A percentile compares a stretch with the other conserved stretches of the same genome.
These are phyloP conservation scores for Nothobranchius kuhntae DNA, from an alignment of 2,113 vertebrate species.

Conservation along the genomic window DNA sequence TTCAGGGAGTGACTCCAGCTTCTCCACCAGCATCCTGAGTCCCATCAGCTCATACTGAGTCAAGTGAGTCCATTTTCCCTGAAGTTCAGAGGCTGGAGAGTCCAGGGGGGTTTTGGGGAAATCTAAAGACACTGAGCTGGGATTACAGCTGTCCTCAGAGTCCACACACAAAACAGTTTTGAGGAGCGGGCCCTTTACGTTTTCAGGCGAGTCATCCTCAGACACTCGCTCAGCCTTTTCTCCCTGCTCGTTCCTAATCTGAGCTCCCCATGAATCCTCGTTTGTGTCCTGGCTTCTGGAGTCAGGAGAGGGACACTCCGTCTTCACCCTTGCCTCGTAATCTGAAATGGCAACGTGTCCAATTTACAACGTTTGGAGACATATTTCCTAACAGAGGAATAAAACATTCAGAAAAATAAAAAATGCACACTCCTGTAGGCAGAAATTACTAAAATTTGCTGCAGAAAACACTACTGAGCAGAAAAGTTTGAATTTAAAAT, in stretches of 20 bases:
- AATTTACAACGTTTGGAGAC: too few species aligned
- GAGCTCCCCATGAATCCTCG: constrained; percentile 87
- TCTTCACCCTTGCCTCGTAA: constrained; percentile 83
- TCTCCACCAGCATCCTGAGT: constrained; percentile 91
- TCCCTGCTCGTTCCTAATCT: constrained; percentile 78
- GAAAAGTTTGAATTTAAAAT: too few species aligned
- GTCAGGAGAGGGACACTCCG: constrained; percentile 89
- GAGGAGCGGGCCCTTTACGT: constrained; percentile 80
- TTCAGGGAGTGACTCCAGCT: constrained; percentile 93
- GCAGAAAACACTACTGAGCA: too few species aligned
- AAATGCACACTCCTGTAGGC: too few species aligned
- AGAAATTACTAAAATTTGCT: too few species aligned
- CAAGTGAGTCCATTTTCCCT: constrained; percentile 88
- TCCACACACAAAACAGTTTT: constrained; percentile 86
- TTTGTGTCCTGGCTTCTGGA: constrained; percentile 88
- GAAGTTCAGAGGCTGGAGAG: constrained; percentile 83
- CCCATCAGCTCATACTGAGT: constrained; percentile 94
- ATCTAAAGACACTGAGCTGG: constrained; percentile 69
- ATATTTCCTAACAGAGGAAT: too few species aligned
- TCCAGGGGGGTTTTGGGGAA: constrained; percentile 87
- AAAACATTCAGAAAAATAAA: too few species aligned
- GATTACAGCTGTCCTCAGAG: constrained; percentile 85
- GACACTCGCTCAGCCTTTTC: constrained; percentile 59
- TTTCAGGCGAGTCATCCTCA: constrained; percentile 82
- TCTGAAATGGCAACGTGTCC: constrained; percentile 70